A percentile compares a stretch with the other conserved stretches of the same genome.
Conservation (phyloP, 64 coral and sea anemone genomes). For the Pocillopora verrucosa region DNA sequence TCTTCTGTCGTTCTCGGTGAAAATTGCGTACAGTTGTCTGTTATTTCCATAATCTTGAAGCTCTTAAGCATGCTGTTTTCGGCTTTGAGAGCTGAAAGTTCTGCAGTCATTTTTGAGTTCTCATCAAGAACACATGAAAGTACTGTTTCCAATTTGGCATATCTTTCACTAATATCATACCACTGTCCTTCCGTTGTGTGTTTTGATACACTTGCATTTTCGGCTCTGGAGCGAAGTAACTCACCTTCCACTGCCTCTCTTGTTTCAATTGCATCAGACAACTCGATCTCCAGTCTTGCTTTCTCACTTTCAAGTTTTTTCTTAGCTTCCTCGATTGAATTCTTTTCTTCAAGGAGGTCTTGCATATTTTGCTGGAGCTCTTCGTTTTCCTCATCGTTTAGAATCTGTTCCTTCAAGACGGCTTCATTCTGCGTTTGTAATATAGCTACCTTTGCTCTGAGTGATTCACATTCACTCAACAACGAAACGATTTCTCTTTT, state of each 20-base stretch:
- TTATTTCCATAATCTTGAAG: constrained; percentile 85
- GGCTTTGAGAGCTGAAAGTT: constrained; percentile 57
- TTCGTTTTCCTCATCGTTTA: constrained; percentile 40
- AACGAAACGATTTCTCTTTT: constrained; percentile 32
- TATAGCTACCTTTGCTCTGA: constrained; percentile 21
- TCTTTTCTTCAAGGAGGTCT: constrained; percentile 25
- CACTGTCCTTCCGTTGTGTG: constrained; percentile 22
- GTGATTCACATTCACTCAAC: constrained; percentile 30
- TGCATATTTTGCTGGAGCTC: constrained; percentile 44
- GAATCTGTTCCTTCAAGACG: constrained; percentile 32
- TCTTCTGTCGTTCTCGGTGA: constrained; percentile 77
- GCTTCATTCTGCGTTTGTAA: constrained; percentile 62
- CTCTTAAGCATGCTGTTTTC: constrained; percentile 72
- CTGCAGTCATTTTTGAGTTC: constrained; percentile 63
- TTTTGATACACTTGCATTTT: constrained; percentile 21
- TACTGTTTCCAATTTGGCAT: constrained; percentile 75
- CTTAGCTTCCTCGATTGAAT: constrained; percentile 42
- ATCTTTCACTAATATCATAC: constrained; percentile 49
- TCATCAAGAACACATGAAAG: constrained; percentile 75
- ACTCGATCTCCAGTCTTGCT: constrained; percentile 76
- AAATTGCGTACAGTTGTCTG: constrained; percentile 75
- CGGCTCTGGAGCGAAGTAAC: constrained; percentile 40
- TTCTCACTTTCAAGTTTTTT: constrained; percentile 66
- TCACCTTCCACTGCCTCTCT: constrained; percentile 68
- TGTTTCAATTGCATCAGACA: constrained; percentile 78